Evolutionary conservation across 2,888 invertebrate genomes (phyloP).

Genomic region (Epistrophe grossulariae): DNA sequence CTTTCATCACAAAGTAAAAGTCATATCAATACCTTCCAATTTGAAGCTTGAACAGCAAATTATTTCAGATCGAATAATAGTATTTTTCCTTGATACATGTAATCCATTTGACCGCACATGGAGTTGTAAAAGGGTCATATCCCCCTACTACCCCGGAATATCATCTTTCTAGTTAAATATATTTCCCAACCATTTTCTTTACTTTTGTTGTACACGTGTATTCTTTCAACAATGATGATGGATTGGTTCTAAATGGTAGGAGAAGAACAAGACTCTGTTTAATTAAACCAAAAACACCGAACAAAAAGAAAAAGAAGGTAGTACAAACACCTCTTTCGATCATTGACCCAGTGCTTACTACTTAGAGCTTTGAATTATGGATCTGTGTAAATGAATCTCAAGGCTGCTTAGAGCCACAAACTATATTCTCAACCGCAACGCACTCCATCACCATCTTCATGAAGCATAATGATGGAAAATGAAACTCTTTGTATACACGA

Average conservation of each 20-base stretch:
- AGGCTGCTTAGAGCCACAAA: constrained; percentile 66
- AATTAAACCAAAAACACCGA: constrained; percentile 29
- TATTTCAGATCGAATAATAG: background rate
- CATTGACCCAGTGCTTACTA: constrained; percentile 70
- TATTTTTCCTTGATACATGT: background rate
- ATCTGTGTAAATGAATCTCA: constrained; percentile 72
- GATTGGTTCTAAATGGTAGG: constrained; percentile 39
- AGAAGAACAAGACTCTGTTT: constrained; percentile 36
- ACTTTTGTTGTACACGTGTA: background rate
- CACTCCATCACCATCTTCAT: constrained; percentile 12
- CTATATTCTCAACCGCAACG: constrained; percentile 12
- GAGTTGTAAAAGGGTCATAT: background rate
- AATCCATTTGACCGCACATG: background rate
- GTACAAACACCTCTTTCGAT: constrained; percentile 71
- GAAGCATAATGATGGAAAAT: constrained; percentile 59
- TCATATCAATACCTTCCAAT: background rate
- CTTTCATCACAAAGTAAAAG: background rate
- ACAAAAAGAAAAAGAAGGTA: constrained; percentile 59
- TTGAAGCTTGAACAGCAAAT: background rate
- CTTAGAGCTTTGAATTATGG: constrained; percentile 66
- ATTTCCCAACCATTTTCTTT: background rate
- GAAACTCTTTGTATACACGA: constrained; percentile 62
- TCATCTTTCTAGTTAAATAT: too few species aligned
- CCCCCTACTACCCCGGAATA: background rate
- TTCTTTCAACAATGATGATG: constrained; percentile 11